Conservation (phyloP, 2,888 invertebrate genomes). For the Amblyjoppa proteus region DNA sequence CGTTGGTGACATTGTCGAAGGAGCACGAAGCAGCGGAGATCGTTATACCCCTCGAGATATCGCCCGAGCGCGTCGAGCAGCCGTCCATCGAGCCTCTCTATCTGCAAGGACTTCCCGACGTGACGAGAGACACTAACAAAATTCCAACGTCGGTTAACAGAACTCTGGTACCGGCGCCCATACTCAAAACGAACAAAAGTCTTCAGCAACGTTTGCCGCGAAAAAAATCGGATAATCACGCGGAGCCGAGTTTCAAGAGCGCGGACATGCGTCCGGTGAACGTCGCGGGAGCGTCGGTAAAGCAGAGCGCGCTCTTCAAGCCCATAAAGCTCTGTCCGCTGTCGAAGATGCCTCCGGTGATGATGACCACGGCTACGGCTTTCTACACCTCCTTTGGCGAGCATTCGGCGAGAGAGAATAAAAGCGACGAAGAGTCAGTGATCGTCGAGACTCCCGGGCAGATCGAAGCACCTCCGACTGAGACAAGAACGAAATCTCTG, state of each 20-base stretch:
- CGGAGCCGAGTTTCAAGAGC: conserved; percentile 77
- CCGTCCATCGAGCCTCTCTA: conserved; percentile 76
- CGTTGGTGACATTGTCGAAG: conserved; percentile 73
- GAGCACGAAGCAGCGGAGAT: conserved; percentile 50
- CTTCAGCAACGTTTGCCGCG: conserved; percentile 75
- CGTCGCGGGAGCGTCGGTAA: conserved; percentile 38
- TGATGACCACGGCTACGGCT: conserved; percentile 70
- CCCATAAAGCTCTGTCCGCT: conserved; percentile 77
- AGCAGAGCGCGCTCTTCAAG: conserved; percentile 72
- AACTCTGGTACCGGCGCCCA: conserved; percentile 76
- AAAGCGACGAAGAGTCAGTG: neutral
- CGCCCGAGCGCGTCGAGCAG: conserved; percentile 6
- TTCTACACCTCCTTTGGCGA: conserved; percentile 68
- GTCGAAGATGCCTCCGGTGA: conserved; percentile 71
- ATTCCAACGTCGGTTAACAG: conserved; percentile 77
- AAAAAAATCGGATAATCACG: conserved; percentile 66
- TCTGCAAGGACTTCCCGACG: conserved; percentile 75
- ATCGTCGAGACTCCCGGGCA: neutral
- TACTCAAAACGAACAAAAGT: conserved; percentile 78
- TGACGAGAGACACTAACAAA: conserved; percentile 77
- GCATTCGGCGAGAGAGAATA: conserved; percentile 26
- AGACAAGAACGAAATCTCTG: neutral
- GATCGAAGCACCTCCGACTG: conserved; percentile 42
- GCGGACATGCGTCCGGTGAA: conserved; percentile 80
- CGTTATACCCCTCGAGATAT: conserved; percentile 1